Conservation (phyloP, 2,888 invertebrate genomes). For the Caradrina clavipalpis region DNA sequence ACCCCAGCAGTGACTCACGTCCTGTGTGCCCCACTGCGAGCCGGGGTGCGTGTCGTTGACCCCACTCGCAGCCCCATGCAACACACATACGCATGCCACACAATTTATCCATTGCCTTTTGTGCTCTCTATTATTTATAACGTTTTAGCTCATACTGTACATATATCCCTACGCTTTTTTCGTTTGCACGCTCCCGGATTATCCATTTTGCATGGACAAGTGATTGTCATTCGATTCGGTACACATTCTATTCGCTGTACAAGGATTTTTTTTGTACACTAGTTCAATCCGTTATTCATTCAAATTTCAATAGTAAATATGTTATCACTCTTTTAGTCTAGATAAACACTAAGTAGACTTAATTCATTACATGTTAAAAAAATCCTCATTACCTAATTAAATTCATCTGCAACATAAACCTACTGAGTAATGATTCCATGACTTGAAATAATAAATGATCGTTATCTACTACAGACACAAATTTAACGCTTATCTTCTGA, state of each 20-base stretch:
- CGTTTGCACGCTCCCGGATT: slow-evolving; percentile 74
- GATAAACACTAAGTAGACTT: too few species aligned
- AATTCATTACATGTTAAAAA: not conserved
- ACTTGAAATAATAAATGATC: too few species aligned
- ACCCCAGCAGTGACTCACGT: slow-evolving; percentile 89
- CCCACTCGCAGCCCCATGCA: slow-evolving; percentile 87
- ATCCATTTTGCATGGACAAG: slow-evolving; percentile 78
- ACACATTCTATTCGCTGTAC: slow-evolving; percentile 52
- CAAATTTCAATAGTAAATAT: slow-evolving; percentile 16
- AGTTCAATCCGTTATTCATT: slow-evolving; percentile 41
- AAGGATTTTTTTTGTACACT: slow-evolving; percentile 40
- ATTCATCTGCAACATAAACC: not conserved
- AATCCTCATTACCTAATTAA: not conserved
- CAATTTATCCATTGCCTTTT: slow-evolving; percentile 88
- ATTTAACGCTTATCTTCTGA: too few species aligned
- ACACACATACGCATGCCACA: slow-evolving; percentile 82
- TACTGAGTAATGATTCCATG: too few species aligned
- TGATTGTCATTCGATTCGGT: slow-evolving; percentile 67
- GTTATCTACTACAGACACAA: too few species aligned
- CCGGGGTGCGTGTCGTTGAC: slow-evolving; percentile 90
- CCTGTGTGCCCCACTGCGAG: slow-evolving; percentile 87
- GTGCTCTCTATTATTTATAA: slow-evolving; percentile 85
- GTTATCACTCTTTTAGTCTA: slow-evolving; percentile 14
- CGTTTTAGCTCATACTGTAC: slow-evolving; percentile 77
- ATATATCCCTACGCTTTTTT: slow-evolving; percentile 76